Evolutionary conservation across 2,888 invertebrate species (phyloP).

Genomic region (Esperia sulphurella): DNA sequence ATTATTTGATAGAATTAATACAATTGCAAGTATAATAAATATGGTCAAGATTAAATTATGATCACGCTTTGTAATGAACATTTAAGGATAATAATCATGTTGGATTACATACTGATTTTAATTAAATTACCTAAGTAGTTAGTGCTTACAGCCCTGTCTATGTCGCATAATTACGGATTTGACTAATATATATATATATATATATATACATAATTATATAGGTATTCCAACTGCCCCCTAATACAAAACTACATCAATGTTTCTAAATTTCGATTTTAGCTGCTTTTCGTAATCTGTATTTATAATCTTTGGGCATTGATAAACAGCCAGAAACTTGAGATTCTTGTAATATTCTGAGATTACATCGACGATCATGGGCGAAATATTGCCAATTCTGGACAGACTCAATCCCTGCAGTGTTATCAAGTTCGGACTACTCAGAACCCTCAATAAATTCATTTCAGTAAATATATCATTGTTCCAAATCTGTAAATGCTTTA

Average conservation of each 20-base stretch:
- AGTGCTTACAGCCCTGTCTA: no score
- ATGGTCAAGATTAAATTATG: no score
- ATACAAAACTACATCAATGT: constrained; percentile 66
- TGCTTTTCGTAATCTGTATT: constrained; percentile 64
- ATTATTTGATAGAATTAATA: no score
- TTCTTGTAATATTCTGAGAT: constrained; percentile 64
- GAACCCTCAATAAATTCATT: constrained; percentile 41
- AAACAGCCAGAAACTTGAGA: constrained; percentile 62
- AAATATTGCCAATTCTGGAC: constrained; percentile 58
- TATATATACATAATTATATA: no score
- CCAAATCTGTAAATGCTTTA: constrained; percentile 64
- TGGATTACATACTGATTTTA: no score
- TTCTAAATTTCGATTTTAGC: constrained; percentile 61
- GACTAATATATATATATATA: no score
- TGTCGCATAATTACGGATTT: no score
- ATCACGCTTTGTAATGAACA: no score
- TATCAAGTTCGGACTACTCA: constrained; percentile 44
- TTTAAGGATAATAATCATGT: no score
- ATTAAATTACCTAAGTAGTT: no score
- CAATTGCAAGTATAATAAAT: no score
- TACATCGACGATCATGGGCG: constrained; percentile 56
- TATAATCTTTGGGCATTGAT: constrained; percentile 62
- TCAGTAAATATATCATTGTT: constrained; percentile 63
- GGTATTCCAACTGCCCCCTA: constrained; percentile 17
- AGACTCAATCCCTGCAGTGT: constrained; percentile 59